Conservation (phyloP, 2,113 vertebrate genomes). For the Bagarius yarrelli region DNA sequence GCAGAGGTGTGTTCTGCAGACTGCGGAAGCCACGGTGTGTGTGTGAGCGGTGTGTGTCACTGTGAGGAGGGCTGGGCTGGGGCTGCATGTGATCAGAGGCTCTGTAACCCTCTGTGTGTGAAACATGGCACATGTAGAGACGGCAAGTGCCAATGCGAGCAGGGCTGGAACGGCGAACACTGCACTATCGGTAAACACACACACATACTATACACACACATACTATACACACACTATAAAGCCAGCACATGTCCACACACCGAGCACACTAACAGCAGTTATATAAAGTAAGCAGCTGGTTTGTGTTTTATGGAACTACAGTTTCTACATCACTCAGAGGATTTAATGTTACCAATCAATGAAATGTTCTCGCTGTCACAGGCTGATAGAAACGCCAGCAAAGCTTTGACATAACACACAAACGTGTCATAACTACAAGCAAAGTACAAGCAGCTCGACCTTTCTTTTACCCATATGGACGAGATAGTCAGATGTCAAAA, state of each 20-base stretch:
- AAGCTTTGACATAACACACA: background rate
- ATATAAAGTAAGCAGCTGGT: background rate
- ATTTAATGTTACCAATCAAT: background rate
- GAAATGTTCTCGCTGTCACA: background rate
- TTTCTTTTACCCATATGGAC: background rate
- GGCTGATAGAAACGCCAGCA: background rate
- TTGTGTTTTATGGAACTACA: background rate
- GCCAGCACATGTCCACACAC: background rate
- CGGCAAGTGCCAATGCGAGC: conserved; percentile 90
- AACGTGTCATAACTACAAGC: background rate
- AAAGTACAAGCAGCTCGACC: background rate
- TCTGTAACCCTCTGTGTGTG: conserved; percentile 85
- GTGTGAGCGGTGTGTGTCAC: conserved; percentile 84
- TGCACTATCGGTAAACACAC: conserved; percentile 92
- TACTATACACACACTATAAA: conserved; percentile 3
- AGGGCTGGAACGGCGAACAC: conserved; percentile 95
- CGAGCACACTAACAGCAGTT: background rate
- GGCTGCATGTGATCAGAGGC: conserved; percentile 82
- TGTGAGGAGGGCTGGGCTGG: conserved; percentile 91
- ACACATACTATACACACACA: conserved; percentile 64
- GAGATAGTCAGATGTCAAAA: background rate
- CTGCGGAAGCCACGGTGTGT: conserved; percentile 87
- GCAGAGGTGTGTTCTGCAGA: conserved; percentile 89
- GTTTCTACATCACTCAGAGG: conserved; percentile 4
- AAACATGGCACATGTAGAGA: conserved; percentile 91